Conservation (phyloP, 2,888 invertebrate genomes). For the Corythucha ciliata region DNA sequence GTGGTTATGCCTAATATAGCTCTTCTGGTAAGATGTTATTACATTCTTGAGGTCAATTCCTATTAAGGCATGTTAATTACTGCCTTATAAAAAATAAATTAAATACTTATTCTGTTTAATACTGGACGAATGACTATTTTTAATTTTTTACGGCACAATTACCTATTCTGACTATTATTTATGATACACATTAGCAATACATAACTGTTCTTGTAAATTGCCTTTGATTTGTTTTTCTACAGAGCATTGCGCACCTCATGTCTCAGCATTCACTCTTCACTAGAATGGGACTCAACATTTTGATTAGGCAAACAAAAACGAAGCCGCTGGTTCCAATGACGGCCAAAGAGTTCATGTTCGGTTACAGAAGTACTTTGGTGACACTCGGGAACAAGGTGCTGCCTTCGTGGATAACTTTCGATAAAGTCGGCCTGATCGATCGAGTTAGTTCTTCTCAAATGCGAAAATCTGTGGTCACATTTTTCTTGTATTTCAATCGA, state of each 20-base stretch:
- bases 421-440: constrained; percentile 80
- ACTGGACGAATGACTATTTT: too few species aligned
- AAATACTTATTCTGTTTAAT: too few species aligned
- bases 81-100: neutral
- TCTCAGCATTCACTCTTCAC: constrained; percentile 55
- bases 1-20: constrained; percentile 74
- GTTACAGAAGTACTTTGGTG: constrained; percentile 70
- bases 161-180: too few species aligned
- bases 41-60: neutral
- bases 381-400: constrained; percentile 72
- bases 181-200: too few species aligned
- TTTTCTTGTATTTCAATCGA: constrained; percentile 4
- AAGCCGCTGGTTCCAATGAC: constrained; percentile 69
- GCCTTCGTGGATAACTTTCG: constrained; percentile 76
- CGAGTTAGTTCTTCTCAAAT: constrained; percentile 51
- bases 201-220: too few species aligned
- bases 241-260: constrained; percentile 75
- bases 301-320: constrained; percentile 58
- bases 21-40: constrained; percentile 57
- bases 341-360: constrained; percentile 81
- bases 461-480: neutral
- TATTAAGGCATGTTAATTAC: neutral
- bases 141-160: too few species aligned
- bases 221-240: constrained; percentile 38
- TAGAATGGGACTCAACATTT: constrained; percentile 57